A percentile compares a stretch with the other conserved stretches of the same genome.
phyloP scores from a whole-genome alignment of 2,888 invertebrate species.

The Troilus luridus region DNA sequence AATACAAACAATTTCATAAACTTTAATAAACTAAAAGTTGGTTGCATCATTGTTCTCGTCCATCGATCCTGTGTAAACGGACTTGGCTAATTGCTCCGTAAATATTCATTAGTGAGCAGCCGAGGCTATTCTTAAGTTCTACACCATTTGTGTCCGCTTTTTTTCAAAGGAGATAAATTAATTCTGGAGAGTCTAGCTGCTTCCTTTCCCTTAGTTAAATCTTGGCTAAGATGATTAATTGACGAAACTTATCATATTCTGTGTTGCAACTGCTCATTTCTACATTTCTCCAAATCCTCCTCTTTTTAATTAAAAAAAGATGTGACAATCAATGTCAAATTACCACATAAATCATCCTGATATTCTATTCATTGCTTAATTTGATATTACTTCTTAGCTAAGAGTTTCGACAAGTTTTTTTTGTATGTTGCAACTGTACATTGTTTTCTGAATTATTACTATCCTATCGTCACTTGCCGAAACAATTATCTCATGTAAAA shows the following conservation, averaged over 20 bases:
- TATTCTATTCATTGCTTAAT: too few relatives aligned
- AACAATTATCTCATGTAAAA: too few relatives aligned
- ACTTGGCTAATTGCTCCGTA: conserved; percentile 4
- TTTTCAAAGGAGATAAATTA: conserved; percentile 4
- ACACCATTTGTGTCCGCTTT: neutral
- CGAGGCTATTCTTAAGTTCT: neutral
- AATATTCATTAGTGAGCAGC: conserved; percentile 22
- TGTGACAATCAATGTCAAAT: neutral
- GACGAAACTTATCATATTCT: neutral
- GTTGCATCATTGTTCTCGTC: neutral
- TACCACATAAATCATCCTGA: too few relatives aligned
- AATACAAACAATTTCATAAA: neutral
- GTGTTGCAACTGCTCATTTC: neutral
- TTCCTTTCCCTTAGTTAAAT: neutral
- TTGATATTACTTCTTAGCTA: too few relatives aligned
- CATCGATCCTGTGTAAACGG: neutral
- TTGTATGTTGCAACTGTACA: too few relatives aligned
- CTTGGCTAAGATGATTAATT: conserved; percentile 3
- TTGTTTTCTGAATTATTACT: too few relatives aligned
- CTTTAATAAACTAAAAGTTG: neutral
- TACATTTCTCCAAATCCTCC: neutral
- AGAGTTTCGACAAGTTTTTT: too few relatives aligned
- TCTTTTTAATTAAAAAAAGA: neutral
- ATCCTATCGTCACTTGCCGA: too few relatives aligned
- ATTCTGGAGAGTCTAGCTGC: neutral